Percentiles rank a stretch among this genome's conserved stretches.
Conservation (phyloP, 2,888 invertebrate species). For the Xestia sexstrigata region DNA sequence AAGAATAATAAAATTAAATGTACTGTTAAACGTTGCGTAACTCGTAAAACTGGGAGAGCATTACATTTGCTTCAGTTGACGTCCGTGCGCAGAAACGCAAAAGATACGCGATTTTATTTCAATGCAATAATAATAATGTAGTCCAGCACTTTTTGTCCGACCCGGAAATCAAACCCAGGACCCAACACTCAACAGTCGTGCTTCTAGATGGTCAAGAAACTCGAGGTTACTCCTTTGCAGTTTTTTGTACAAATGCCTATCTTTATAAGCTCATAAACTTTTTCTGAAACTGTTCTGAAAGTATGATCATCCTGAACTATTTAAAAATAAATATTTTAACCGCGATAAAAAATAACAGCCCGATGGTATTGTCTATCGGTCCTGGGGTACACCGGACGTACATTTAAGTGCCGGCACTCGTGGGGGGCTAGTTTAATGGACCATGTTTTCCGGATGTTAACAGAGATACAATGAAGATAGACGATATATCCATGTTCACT, state of each 20-base stretch:
- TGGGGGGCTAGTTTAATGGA: background rate
- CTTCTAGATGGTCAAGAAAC: background rate
- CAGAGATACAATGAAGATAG: background rate
- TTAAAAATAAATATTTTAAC: background rate
- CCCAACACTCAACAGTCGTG: no score
- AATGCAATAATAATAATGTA: background rate
- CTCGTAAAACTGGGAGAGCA: background rate
- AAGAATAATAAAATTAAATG: slow-evolving; percentile 50
- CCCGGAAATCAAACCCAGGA: background rate
- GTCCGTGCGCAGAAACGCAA: background rate
- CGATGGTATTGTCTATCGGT: background rate
- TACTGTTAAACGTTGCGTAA: slow-evolving; percentile 8
- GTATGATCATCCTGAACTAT: background rate
- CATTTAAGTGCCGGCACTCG: background rate
- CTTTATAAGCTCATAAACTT: background rate
- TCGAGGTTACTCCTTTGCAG: background rate
- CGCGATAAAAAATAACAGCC: background rate
- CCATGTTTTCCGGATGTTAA: slow-evolving; percentile 14
- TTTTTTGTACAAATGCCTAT: background rate
- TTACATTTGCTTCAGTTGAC: slow-evolving; percentile 3
- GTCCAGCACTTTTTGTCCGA: background rate
- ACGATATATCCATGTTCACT: background rate
- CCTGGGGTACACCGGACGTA: background rate
- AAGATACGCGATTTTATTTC: background rate
- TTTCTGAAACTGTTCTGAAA: background rate